These are phyloP conservation scores for Parascotia fuliginaria DNA, from an alignment of 2,888 invertebrate species.

Conservation along the genomic window DNA sequence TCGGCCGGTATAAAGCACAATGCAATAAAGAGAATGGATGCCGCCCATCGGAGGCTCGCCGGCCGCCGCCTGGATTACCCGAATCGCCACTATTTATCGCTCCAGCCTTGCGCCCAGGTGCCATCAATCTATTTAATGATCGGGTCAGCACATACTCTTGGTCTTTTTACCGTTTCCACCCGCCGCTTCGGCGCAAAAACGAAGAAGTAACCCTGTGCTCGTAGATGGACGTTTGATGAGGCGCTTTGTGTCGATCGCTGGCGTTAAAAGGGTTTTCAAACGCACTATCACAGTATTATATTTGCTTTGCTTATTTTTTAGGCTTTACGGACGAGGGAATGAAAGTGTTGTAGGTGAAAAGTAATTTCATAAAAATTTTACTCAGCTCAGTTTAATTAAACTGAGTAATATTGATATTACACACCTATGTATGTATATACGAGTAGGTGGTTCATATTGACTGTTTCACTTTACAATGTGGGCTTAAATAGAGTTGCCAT, in stretches of 20 bases:
- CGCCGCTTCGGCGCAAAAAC: conserved; percentile 67
- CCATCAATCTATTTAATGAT: conserved; percentile 86
- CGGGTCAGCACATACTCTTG: conserved; percentile 84
- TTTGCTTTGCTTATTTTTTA: conserved; percentile 44
- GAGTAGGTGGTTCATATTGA: too few species aligned
- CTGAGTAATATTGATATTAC: too few species aligned
- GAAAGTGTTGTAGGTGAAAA: conserved; percentile 16
- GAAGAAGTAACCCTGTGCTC: conserved; percentile 65
- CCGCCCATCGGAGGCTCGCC: conserved; percentile 78
- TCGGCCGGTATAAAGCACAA: conserved; percentile 81
- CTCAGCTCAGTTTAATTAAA: too few species aligned
- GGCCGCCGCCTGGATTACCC: conserved; percentile 81
- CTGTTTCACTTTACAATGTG: too few species aligned
- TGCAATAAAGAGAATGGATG: conserved; percentile 86
- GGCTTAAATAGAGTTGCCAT: too few species aligned
- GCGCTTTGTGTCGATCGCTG: conserved; percentile 80
- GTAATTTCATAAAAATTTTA: neutral
- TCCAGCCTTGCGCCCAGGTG: conserved; percentile 84
- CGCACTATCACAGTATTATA: conserved; percentile 64
- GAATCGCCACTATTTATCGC: conserved; percentile 86
- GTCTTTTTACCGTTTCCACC: conserved; percentile 74
- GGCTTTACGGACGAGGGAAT: conserved; percentile 18
- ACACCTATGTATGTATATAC: too few species aligned
- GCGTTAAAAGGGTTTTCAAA: conserved; percentile 76
- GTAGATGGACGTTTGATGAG: conserved; percentile 85